Evolutionary conservation across 2,797 vertebrate genomes (phyloP).

Genomic region (Sus cebifrons): DNA sequence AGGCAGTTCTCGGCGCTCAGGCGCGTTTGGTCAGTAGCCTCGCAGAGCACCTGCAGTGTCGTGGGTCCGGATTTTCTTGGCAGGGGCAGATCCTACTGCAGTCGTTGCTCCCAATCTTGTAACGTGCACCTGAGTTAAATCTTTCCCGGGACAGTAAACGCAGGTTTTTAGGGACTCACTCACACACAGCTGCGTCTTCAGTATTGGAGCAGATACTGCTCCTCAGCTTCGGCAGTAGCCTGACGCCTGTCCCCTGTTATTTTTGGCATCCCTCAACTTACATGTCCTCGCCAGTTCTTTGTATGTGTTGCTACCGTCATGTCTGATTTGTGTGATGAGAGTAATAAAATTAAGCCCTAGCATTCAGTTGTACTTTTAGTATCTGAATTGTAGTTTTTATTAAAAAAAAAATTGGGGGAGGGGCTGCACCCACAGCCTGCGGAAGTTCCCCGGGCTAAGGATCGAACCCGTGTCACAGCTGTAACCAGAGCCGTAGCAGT

Average conservation of each 20-base stretch:
- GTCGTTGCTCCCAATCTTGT: not conserved
- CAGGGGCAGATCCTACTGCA: no score
- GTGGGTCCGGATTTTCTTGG: not conserved
- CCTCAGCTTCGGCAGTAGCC: not conserved
- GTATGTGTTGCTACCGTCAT: not conserved
- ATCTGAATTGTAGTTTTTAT: not conserved
- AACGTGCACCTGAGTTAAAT: not conserved
- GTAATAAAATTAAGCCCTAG: not conserved
- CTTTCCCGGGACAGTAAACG: not conserved
- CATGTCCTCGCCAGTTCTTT: accelerated
- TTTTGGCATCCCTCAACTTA: not conserved
- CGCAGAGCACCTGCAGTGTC: not conserved
- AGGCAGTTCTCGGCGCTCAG: accelerated
- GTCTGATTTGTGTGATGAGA: not conserved
- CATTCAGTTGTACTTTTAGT: not conserved
- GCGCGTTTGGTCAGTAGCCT: not conserved
- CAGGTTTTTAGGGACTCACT: accelerated
- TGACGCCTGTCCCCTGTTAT: not conserved
- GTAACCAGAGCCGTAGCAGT: no score
- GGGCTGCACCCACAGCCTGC: no score
- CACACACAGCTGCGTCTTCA: not conserved
- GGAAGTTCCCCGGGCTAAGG: no score
- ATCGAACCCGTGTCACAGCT: no score
- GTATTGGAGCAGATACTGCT: not conserved
- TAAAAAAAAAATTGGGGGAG: no score